These are phyloP conservation scores for Alethe castanea DNA, from an alignment of 2,113 vertebrate genomes.

Conservation along the genomic window DNA sequence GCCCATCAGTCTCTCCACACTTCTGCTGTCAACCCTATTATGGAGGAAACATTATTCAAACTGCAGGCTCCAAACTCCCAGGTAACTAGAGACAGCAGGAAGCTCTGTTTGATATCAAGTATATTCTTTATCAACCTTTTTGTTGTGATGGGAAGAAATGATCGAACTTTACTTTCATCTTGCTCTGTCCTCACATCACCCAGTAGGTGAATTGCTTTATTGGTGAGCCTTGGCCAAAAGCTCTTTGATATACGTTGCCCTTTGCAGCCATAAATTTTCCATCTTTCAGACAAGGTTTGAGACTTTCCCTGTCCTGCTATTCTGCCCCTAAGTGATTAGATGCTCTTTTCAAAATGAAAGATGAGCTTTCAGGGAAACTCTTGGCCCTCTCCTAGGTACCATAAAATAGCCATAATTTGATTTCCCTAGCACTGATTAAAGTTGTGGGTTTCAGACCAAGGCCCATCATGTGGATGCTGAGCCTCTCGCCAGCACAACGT, in stretches of 20 bases:
- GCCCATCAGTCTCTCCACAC: conserved; percentile 98
- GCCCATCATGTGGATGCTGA: neutral
- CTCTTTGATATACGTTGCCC: conserved; percentile 72
- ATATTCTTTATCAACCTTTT: conserved; percentile 82
- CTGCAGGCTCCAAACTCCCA: conserved; percentile 86
- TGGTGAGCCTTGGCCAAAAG: conserved; percentile 65
- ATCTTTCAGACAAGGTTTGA: conserved; percentile 72
- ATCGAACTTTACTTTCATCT: conserved; percentile 84
- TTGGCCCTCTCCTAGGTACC: conserved; percentile 43
- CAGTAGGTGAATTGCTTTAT: conserved; percentile 80
- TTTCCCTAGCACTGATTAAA: neutral
- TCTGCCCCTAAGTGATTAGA: conserved; percentile 47
- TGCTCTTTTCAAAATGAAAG: conserved; percentile 64
- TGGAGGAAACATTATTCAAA: conserved; percentile 86
- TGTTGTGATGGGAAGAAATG: conserved; percentile 83
- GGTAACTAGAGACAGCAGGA: conserved; percentile 88
- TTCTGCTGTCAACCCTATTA: conserved; percentile 97
- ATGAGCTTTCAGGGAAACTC: conserved; percentile 54
- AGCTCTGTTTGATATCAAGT: conserved; percentile 80
- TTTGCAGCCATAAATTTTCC: conserved; percentile 75
- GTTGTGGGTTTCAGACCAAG: neutral
- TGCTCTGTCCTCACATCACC: conserved; percentile 75
- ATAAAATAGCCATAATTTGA: conserved; percentile 38
- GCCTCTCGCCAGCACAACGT: accelerated
- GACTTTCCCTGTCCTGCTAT: conserved; percentile 49